These are phyloP conservation scores for Thaumetopoea pityocampa DNA, from an alignment of 1,140 invertebrate genomes.

Conservation along the genomic window DNA sequence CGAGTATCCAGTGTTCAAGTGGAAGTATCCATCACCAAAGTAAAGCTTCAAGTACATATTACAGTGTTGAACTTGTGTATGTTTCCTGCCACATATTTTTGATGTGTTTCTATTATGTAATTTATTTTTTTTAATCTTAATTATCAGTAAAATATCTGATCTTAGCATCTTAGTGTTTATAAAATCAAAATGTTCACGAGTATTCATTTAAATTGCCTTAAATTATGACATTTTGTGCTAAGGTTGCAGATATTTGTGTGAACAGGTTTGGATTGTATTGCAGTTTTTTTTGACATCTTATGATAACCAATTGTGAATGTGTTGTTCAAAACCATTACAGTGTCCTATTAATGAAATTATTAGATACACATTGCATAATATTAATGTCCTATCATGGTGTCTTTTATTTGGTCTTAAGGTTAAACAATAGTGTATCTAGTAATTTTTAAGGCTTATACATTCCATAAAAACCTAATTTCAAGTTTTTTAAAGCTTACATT, in stretches of 20 bases:
- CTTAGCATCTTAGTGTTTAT: constrained; percentile 40
- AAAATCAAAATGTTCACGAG: constrained; percentile 7
- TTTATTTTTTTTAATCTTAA: constrained; percentile 40
- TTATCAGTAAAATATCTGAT: constrained; percentile 49
- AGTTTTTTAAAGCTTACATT: constrained; percentile 58
- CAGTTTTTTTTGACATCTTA: constrained; percentile 60
- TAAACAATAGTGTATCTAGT: constrained; percentile 52
- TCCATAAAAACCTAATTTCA: constrained; percentile 64
- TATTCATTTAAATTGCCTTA: constrained; percentile 11
- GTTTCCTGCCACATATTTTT: constrained; percentile 46
- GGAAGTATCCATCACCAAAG: constrained; percentile 39
- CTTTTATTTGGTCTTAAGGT: constrained; percentile 23
- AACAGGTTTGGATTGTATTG: constrained; percentile 52
- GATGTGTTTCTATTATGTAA: constrained; percentile 47
- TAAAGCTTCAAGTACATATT: constrained; percentile 47
- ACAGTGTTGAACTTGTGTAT: constrained; percentile 52
- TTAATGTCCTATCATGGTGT: constrained; percentile 14
- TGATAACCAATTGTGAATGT: constrained; percentile 43
- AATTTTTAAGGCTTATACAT: constrained; percentile 67
- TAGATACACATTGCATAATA: constrained; percentile 46
- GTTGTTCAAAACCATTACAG: constrained; percentile 41
- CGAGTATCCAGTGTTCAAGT: constrained; percentile 47
- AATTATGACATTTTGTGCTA: constrained; percentile 46
- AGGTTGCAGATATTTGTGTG: constrained; percentile 47
- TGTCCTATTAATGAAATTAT: constrained; percentile 51